Conservation (phyloP, 2,113 vertebrate genomes). For the Rafetus swinhoei region DNA sequence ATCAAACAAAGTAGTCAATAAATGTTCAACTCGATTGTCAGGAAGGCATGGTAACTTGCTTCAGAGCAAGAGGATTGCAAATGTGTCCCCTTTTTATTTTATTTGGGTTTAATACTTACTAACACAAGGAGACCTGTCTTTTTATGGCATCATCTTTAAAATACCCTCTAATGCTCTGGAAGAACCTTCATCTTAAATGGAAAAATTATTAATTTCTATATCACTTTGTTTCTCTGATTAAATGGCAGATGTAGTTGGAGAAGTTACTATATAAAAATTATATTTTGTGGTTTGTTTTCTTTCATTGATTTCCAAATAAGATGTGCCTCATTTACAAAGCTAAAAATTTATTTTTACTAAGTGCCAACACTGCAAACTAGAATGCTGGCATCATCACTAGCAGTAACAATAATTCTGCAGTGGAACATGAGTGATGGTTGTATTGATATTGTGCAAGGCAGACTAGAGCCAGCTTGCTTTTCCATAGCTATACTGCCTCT, state of each 20-base stretch:
- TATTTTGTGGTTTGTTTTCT: background rate
- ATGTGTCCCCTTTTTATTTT: background rate
- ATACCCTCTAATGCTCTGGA: background rate
- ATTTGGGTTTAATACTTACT: background rate
- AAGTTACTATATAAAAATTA: background rate
- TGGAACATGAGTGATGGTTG: background rate
- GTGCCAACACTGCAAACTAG: background rate
- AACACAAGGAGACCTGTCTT: background rate
- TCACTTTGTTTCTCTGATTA: background rate
- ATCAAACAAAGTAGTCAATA: background rate
- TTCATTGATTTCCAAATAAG: background rate
- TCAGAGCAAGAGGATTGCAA: background rate
- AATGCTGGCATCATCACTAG: background rate
- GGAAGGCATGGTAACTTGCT: background rate
- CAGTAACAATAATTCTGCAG: background rate
- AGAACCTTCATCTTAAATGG: background rate
- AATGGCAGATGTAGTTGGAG: background rate
- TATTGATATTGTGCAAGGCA: background rate
- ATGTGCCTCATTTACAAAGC: background rate
- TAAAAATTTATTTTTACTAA: accelerated
- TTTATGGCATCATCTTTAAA: background rate
- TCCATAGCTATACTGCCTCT: background rate
- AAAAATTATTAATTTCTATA: background rate
- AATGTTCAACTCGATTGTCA: background rate
- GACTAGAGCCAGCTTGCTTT: background rate